Evolutionary conservation across 1,140 invertebrate genomes (phyloP), one percentile per base, ranked within the genome.

Genomic region (Drosophila grimshawi): DNA sequence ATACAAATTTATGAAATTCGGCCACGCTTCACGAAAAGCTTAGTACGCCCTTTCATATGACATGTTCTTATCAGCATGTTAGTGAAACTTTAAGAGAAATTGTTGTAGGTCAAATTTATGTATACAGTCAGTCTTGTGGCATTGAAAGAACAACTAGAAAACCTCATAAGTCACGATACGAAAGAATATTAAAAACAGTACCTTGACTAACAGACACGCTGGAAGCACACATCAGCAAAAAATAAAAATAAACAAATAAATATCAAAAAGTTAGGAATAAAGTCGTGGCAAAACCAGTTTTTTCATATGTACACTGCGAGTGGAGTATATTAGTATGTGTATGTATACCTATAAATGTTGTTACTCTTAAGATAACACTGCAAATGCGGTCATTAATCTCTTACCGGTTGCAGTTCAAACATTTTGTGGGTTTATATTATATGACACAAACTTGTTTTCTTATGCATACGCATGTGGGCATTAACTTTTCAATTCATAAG

Each of bases 381-480:
- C 71, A 76, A 86, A 86, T 73, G 64, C 55, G 82, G 66, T 80
- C 53, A 45, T 71, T 78, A 77, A 62, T 74, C 72, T 60, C 80
- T 45, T 46, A 41, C n/a, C 32, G 10, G 11, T 78, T 63, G 37
- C 56, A 62, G 61, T 43, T 45, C 35, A 27, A 19, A 4, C 7
- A 4, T 45, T 39, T 45, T 29, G 49, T 52, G 46, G 35, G 55
- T 29, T 37, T 11, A n/a, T 39, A 5, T 63, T 37, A 49, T 29
- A 30, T 56, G 46, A 53, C n/a, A 59, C 49, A 37, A 73, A 67
- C 56, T 39, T 52, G 70, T 61, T 72, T 65, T 6, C 3, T 10
- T 10, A 19, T 6, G 10, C 3, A 29, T 19, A 19, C 30, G 2
- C 8, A 27, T 10, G 6, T 33, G 32, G 30, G 32, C 45, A 33